Conservation (phyloP, 2,888 invertebrate species). For the Athrips mouffetella region DNA sequence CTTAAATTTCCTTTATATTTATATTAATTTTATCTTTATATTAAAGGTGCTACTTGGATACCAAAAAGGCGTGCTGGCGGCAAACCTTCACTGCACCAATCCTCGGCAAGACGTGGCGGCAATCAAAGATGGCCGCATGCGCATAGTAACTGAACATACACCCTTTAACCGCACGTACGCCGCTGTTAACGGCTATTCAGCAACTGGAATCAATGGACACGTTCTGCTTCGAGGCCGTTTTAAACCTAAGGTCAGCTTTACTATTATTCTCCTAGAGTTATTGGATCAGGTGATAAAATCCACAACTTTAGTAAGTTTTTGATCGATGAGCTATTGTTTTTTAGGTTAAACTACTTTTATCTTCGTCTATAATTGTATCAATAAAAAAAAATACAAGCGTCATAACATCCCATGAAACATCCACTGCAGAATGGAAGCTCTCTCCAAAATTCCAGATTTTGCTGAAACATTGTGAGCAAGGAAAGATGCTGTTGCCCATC, state of each 20-base stretch:
- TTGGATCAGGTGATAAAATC: too few species aligned
- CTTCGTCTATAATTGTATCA: too few species aligned
- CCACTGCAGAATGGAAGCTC: too few species aligned
- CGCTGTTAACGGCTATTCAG: constrained; percentile 53
- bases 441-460: too few species aligned
- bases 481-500: too few species aligned
- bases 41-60: constrained; percentile 78
- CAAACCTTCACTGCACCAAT: constrained; percentile 82
- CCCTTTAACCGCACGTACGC: constrained; percentile 74
- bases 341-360: too few species aligned
- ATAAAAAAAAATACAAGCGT: too few species aligned
- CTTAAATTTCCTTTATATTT: background rate
- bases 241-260: constrained; percentile 46
- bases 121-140: constrained; percentile 69
- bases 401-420: too few species aligned
- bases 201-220: constrained; percentile 54
- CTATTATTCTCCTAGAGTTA: background rate
- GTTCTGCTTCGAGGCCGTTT: constrained; percentile 48
- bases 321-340: too few species aligned
- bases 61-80: constrained; percentile 82
- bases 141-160: constrained; percentile 77
- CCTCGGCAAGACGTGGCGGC: constrained; percentile 75
- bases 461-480: too few species aligned
- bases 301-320: too few species aligned
- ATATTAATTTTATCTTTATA: too few species aligned